Conservation (phyloP, 2,797 vertebrate genomes). For the Muscicapa striata region DNA sequence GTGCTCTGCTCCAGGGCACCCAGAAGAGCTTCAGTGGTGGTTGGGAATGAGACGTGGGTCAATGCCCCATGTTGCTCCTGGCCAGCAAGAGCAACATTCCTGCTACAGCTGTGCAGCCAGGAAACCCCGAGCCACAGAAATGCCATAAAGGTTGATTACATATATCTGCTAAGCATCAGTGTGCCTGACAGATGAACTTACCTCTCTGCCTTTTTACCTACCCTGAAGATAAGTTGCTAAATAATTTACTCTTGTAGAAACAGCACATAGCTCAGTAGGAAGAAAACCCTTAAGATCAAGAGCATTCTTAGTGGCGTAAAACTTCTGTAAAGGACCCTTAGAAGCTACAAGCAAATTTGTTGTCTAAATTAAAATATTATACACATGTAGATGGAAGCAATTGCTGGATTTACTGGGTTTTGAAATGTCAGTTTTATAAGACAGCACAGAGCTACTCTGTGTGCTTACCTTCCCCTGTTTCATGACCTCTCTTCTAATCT, state of each 20-base stretch:
- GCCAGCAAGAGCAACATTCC: background rate
- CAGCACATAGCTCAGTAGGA: background rate
- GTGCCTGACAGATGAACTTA: background rate
- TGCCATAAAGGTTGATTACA: background rate
- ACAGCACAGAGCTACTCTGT: background rate
- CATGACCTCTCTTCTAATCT: background rate
- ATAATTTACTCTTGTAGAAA: background rate
- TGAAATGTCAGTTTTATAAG: background rate
- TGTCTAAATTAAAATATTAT: background rate
- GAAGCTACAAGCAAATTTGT: background rate
- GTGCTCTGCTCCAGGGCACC: background rate
- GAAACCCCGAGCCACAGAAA: background rate
- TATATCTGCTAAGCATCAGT: background rate
- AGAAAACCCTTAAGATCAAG: background rate
- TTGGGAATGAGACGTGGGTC: background rate
- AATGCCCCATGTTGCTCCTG: accelerated
- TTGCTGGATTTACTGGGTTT: background rate
- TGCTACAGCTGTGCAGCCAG: background rate
- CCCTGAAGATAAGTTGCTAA: background rate
- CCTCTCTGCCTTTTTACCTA: background rate
- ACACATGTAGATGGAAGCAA: background rate
- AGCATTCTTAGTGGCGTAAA: background rate
- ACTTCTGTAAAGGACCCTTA: background rate
- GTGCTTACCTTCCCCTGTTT: background rate
- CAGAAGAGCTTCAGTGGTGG: background rate